A percentile compares a stretch with the other conserved stretches of the same genome.
These are phyloP conservation scores for Glaucidium brasilianum DNA, from an alignment of 2,113 vertebrate genomes.

Conservation along the genomic window DNA sequence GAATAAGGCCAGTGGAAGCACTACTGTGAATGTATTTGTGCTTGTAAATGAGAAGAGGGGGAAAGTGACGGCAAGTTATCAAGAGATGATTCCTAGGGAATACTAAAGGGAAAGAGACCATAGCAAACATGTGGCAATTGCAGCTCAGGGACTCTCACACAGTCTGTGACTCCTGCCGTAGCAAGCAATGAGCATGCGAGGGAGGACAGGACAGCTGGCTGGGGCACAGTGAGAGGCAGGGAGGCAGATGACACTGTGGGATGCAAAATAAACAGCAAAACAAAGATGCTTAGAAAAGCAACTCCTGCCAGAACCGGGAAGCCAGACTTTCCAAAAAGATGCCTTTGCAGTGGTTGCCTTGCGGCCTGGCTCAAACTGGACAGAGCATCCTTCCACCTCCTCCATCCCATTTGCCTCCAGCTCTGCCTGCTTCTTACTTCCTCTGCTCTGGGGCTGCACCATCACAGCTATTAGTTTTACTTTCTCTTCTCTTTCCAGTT, in stretches of 20 bases:
- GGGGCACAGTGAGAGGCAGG: not conserved
- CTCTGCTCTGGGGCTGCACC: not conserved
- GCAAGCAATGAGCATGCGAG: not conserved
- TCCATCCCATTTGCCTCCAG: not conserved
- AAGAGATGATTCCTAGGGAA: not conserved
- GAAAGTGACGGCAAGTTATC: not conserved
- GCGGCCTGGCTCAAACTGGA: not conserved
- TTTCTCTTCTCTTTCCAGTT: not conserved
- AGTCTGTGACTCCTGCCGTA: not conserved
- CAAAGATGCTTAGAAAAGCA: not conserved
- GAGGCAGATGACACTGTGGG: not conserved
- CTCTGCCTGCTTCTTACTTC: not conserved
- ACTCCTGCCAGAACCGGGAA: not conserved
- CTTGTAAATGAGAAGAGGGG: not conserved
- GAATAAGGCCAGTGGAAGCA: not conserved
- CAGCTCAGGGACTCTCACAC: not conserved
- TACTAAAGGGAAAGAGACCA: not conserved
- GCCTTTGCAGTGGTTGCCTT: rapidly evolving
- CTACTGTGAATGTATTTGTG: not conserved
- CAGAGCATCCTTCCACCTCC: not conserved
- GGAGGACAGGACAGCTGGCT: not conserved
- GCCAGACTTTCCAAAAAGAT: not conserved
- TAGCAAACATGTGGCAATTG: not conserved
- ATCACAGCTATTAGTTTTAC: not conserved
- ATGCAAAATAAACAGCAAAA: not conserved